Evolutionary conservation across 2,888 invertebrate species (phyloP), one percentile per base, ranked within the genome.

Genomic region (Pristionchus entomophagus): DNA sequence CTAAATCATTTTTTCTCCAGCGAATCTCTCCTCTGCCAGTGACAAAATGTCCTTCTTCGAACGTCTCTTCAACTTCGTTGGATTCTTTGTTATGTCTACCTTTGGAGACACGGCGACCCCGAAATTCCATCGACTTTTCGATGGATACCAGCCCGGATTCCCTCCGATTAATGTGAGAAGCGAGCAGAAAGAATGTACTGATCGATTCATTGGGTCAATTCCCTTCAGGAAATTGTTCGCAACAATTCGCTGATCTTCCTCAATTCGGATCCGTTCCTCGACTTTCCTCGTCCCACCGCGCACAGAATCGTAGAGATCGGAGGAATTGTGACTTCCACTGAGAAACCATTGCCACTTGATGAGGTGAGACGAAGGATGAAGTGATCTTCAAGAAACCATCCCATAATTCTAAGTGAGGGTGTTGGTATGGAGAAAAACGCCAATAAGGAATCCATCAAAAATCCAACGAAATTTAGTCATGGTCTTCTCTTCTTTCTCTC

Each of bases 261-360:
- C 84, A 93, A 94, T 86, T 92, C 93, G 0, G 93, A 94, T 86
- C 92, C 92, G n/a, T 90, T 92, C 5, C 86, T 94, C 56, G 94
- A 94, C 88, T 93, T 93, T 86, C 93, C 94, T 0, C 87, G 93
- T 65, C 90, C 92, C 10, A 89, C 93, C 2, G 91, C 93, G 2
- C 93, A 93, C 0, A 92, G 93, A n/a, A 91, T 93, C 29, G 90
- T 92, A 59, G 92, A 93, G 83, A 91, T 94, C 29, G 94, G 94
- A 10, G 93, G 93, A 69, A 90, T 93, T 89, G 92, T 92, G 84
- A 92, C 93, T 26, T 65, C 83, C n/a, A 41, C 83, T 14, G 45
- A 83, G 65, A 29, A 59, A 29, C 56, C 81, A 53, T 5, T 5
- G 2, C 35, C 35, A 56, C 38, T 81, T 3, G 56, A 81, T 81